A percentile compares a stretch with the other conserved stretches of the same genome.
phyloP scores from a whole-genome alignment of 2,797 vertebrate species.

The Novumbra hubbsi region DNA sequence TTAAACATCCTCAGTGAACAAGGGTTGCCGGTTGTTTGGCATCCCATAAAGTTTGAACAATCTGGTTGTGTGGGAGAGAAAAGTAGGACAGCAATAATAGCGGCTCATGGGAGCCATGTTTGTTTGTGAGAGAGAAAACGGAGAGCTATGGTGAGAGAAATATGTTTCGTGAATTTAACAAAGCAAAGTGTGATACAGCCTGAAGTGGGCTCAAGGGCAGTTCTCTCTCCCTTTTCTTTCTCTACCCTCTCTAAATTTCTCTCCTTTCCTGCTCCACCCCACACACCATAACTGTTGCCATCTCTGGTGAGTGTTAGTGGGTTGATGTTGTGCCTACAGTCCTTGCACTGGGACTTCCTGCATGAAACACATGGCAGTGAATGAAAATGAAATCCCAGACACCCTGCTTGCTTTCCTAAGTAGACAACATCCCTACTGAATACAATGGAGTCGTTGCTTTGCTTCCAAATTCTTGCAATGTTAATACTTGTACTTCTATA shows the following conservation, averaged over 20 bases:
- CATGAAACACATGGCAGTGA: constrained; percentile 54
- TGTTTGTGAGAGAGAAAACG: constrained; percentile 23
- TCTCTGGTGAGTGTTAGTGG: constrained; percentile 69
- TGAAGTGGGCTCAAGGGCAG: constrained; percentile 64
- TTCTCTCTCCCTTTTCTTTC: constrained; percentile 39
- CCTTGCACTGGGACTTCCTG: constrained; percentile 36
- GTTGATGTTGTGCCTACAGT: constrained; percentile 57
- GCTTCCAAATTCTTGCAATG: neutral
- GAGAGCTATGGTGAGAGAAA: constrained; percentile 23
- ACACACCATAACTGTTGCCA: constrained; percentile 60
- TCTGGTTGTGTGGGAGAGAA: constrained; percentile 30
- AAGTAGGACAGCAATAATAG: constrained; percentile 35
- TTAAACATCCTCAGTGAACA: constrained; percentile 36
- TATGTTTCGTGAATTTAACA: constrained; percentile 47
- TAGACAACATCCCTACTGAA: constrained; percentile 20
- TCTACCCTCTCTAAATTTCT: constrained; percentile 31
- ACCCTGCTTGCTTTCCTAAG: constrained; percentile 53
- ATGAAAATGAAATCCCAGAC: constrained; percentile 57
- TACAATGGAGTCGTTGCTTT: neutral
- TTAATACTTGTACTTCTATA: neutral
- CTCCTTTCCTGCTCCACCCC: constrained; percentile 68
- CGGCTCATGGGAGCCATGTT: constrained; percentile 39
- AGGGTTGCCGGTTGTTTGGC: constrained; percentile 26
- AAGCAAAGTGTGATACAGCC: constrained; percentile 48
- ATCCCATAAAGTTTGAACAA: constrained; percentile 38